Evolutionary conservation across 2,113 vertebrate species (phyloP), one percentile per base, ranked within the genome.

Genomic region (Circaetus cinerascens): DNA sequence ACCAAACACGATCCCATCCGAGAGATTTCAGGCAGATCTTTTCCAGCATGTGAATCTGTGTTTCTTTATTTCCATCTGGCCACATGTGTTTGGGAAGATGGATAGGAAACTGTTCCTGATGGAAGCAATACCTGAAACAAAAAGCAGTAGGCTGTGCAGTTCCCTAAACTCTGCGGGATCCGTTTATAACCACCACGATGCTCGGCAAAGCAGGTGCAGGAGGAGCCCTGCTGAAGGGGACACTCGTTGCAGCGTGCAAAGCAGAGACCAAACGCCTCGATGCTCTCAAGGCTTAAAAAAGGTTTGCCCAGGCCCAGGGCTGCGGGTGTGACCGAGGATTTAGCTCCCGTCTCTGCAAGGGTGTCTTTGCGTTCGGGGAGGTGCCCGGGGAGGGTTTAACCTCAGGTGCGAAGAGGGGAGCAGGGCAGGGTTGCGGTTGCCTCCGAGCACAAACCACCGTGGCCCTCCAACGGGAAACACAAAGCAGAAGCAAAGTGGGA

Each of bases 401-500:
- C 29, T 14, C 13, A 26, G 41, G 25, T 34, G 56, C 2, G 7
- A 88, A 80, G 30, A 84, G 18, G 51, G 53, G 23, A 89, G 90
- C 66, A 9, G 76, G 34, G 56, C 46, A 88, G 60, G 73, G 92
- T 81, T 25, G 17, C 5, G 15, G 87, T 72, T 57, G 71, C 91
- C 68, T 68, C 63, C 5, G 38, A 90, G 96, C 86, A 13, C 25
- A 45, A 36, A 36, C 34, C 8, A 0, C n/a, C 19, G 90, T 66
- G 89, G 55, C 88, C 60, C 59, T 62, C 15, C 29, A 12, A 63
- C 43, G 88, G 92, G 81, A 89, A 90, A 48, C 77, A 45, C 45
- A 46, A 82, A 84, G 91, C 86, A 97, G 95, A 89, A 91, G 59
- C 48, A 13, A 56, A 90, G 75, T 27, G 62, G 92, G 89, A 93